A percentile compares a stretch with the other conserved stretches of the same genome.
phyloP scores from a whole-genome alignment of 2,888 invertebrate species.

The Peribatodes rhomboidaria region DNA sequence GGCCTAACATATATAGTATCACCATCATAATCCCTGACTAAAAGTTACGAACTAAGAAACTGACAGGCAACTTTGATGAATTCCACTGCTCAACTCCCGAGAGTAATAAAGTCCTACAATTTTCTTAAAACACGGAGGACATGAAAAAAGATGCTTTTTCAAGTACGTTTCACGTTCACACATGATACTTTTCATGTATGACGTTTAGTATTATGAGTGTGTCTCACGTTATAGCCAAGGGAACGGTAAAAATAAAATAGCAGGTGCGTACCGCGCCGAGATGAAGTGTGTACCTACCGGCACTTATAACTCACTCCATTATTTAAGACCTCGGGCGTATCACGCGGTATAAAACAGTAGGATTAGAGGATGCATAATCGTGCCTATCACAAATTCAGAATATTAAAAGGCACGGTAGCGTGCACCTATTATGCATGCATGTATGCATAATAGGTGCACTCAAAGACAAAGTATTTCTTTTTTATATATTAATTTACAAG shows the following conservation, averaged over 20 bases:
- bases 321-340: conserved; percentile 34
- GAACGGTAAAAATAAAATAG: conserved; percentile 64
- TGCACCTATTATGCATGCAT: no score
- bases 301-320: conserved; percentile 56
- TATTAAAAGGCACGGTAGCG: no score
- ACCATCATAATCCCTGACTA: not conserved
- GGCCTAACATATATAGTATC: no score
- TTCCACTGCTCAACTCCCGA: not conserved
- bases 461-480: no score
- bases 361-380: conserved; percentile 26
- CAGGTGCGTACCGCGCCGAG: conserved; percentile 53
- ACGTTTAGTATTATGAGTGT: conserved; percentile 59
- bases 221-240: conserved; percentile 55
- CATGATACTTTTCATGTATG: conserved; percentile 50
- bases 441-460: no score
- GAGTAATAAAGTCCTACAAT: conserved; percentile 10
- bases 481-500: no score
- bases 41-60: not conserved
- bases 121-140: conserved; percentile 19
- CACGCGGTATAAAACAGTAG: conserved; percentile 21
- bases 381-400: conserved; percentile 29
- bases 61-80: not conserved
- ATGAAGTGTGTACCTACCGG: conserved; percentile 54
- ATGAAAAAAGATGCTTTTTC: conserved; percentile 12
- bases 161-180: conserved; percentile 28